Evolutionary conservation across 2,113 vertebrate species (phyloP), one percentile per base, ranked within the genome.

Genomic region (Castor canadensis): DNA sequence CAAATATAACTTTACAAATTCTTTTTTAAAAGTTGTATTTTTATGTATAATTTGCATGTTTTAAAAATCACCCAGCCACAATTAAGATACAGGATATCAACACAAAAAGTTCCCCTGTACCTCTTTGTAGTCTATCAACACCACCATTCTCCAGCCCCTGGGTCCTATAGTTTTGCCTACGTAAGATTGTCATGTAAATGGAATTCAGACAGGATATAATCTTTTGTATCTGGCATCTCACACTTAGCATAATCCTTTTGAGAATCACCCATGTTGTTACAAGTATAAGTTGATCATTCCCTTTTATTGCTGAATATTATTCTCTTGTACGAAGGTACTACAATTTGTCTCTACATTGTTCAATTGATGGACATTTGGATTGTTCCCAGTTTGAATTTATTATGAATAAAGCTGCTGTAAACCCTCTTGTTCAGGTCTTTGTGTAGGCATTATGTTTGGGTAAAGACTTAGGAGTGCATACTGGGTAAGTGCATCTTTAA

Each of bases 351-450:
- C 49, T 72, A 10, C 22, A 67, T 52, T 85, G n/a, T 77, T 5
- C 67, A 54, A 38, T 32, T 94, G 67, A 90, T 47, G 16, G 58
- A 52, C 32, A 81, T 95, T 83, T 93, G 54, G 26, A 15, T 77
- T 93, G 26, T 38, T 95, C 93, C 64, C n/a, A 91, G 30, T 81
- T 93, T 90, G 32, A 20, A 26, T 9, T 93, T 66, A 94, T 91
- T 73, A 82, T 85, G 58, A 93, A 91, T 77, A 91, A 89, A 86
- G 13, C 24, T 58, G 20, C 79, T 62, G 15, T 69, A 86, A 95
- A 35, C 8, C 32, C 82, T 90, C 15, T 77, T 84, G 0, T 40
- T 85, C 5, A 15, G 5, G 47, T 54, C 43, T 88, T 87, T 96
- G n/a, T 67, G n/a, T 58, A 8, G 45, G 81, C 22, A 73, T 82